Conservation (phyloP, 2,113 vertebrate species). For the Dendrocopos noguchii region DNA sequence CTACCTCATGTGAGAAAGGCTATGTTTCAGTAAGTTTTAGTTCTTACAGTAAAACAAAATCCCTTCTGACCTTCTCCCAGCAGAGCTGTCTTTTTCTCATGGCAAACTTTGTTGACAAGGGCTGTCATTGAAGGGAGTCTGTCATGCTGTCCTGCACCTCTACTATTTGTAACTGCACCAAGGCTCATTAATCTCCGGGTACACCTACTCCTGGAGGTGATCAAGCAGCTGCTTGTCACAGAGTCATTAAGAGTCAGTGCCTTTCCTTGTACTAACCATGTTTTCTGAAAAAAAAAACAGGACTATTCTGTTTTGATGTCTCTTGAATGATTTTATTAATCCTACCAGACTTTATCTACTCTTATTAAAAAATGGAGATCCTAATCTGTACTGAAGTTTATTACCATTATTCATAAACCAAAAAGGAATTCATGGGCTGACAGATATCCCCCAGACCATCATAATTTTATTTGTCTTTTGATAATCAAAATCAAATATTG, state of each 20-base stretch:
- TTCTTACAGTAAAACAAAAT: background rate
- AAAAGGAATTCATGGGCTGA: background rate
- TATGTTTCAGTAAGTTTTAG: background rate
- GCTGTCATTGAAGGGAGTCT: background rate
- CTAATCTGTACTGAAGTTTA: background rate
- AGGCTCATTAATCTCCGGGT: background rate
- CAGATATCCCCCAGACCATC: background rate
- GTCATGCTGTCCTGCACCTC: background rate
- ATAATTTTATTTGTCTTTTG: background rate
- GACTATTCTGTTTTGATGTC: background rate
- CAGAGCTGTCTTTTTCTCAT: background rate
- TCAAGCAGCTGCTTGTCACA: background rate
- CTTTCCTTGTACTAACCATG: background rate
- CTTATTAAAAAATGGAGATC: background rate
- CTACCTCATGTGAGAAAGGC: background rate
- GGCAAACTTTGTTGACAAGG: background rate
- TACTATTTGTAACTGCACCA: background rate
- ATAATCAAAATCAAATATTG: background rate
- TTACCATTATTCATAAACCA: background rate
- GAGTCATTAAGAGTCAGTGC: background rate
- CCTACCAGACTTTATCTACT: background rate
- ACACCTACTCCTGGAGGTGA: background rate
- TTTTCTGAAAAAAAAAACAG: background rate
- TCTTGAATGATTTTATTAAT: background rate
- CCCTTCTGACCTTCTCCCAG: background rate